Conservation (phyloP, 2,113 vertebrate species). For the Ptychochromis oligacanthus region DNA sequence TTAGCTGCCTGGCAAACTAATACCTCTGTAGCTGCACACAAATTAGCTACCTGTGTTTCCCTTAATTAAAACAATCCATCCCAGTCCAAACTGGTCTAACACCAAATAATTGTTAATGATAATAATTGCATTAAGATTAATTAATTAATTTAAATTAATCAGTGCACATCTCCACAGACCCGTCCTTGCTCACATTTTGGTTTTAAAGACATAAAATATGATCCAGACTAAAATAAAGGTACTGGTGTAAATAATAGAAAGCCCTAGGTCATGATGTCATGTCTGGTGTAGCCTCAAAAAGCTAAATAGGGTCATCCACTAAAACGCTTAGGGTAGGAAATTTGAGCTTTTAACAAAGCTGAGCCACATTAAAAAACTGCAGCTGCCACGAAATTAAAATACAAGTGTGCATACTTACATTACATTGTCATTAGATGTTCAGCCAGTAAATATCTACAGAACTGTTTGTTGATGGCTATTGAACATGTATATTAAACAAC, state of each 20-base stretch:
- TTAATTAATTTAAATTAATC: not conserved
- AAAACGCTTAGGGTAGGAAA: not conserved
- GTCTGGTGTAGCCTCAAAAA: not conserved
- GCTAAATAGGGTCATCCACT: not conserved
- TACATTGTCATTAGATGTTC: not conserved
- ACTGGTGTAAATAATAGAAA: not conserved
- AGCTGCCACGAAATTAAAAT: not conserved
- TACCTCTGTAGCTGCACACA: not conserved
- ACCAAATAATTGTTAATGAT: not conserved
- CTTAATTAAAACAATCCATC: constrained; percentile 10
- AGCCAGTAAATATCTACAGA: not conserved
- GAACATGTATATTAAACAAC: not conserved
- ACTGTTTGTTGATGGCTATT: not conserved
- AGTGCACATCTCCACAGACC: not conserved
- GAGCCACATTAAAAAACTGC: not conserved
- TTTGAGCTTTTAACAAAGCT: not conserved
- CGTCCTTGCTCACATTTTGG: not conserved
- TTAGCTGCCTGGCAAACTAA: not conserved
- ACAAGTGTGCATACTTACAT: not conserved
- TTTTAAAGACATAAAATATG: not conserved
- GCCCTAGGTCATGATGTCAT: not conserved
- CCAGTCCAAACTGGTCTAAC: not conserved
- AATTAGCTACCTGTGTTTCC: not conserved
- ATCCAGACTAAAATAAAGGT: not conserved
- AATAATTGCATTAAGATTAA: not conserved